Conservation (phyloP, 2,888 invertebrate genomes). For the Hyposoter didymator region DNA sequence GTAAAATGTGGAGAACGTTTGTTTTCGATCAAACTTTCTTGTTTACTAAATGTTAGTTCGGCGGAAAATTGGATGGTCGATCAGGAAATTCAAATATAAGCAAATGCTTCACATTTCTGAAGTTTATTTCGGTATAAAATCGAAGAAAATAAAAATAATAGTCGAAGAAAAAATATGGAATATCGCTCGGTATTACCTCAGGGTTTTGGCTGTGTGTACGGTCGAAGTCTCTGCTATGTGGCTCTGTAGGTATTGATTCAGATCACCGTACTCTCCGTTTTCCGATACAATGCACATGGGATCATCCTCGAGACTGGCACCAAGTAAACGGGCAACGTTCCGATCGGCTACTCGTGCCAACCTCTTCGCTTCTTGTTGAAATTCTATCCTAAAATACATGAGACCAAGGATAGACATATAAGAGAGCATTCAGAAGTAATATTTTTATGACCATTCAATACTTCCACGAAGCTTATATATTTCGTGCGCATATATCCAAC, state of each 20-base stretch:
- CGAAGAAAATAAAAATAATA: not conserved
- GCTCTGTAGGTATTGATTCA: conserved; percentile 93
- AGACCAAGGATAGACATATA: conserved; percentile 40
- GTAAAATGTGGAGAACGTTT: too few relatives aligned
- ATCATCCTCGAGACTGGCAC: conserved; percentile 90
- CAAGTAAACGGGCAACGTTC: conserved; percentile 90
- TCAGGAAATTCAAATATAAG: not conserved
- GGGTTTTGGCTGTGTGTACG: conserved; percentile 87
- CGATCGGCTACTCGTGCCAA: conserved; percentile 89
- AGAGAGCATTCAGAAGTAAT: conserved; percentile 71
- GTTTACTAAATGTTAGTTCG: not conserved
- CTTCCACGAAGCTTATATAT: conserved; percentile 40
- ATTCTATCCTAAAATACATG: conserved; percentile 86
- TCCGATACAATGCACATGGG: conserved; percentile 92
- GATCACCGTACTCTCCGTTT: conserved; percentile 91
- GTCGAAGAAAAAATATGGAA: not conserved
- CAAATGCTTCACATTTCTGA: not conserved
- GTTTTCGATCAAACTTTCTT: too few relatives aligned
- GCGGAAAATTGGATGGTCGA: not conserved
- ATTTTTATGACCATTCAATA: conserved; percentile 72
- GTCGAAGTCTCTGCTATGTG: conserved; percentile 91
- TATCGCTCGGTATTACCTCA: conserved; percentile 86
- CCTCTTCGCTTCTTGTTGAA: conserved; percentile 89
- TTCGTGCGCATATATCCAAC: conserved; percentile 23
- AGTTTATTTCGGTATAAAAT: not conserved